Base-by-base conservation (phyloP, 1,140 invertebrate genomes). In the Lepidotrigona ventralis region DNA sequence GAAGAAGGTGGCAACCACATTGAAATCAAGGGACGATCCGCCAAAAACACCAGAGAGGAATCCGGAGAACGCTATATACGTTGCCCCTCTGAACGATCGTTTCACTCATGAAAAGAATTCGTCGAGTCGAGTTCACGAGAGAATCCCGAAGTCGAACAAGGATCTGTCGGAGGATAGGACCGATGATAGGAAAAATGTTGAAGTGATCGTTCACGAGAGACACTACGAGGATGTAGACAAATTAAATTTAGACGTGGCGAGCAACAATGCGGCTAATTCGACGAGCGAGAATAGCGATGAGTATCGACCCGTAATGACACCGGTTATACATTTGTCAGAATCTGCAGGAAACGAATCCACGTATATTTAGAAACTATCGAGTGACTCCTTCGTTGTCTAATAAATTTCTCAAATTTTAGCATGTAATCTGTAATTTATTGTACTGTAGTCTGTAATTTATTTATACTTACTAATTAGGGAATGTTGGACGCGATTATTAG, bases 31-130 rank as follows among this genome's bases (percentile, higher is more conserved):
- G 1, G 54, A 84, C 14, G 79, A 91, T 0, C 70, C 85, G 4
- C 92, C 92, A 0, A 79, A 88, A 70, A 93, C 90, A 12, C 92
- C 93, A 0, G 89, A 85, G 68, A 86, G 91, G 17, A 94, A 94
- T 66, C 9, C 33, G 1, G 91, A 93, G 76, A 63, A n/a, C 17
- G 86, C 91, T 4, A 72, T 91, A 66, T 93, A 89, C 54, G 82
- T 70, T 17, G 60, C 58, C 8, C 33, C 86, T 0, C 58, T 93
- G 21, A 92, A 90, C 0, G 75, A 91, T 71, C 90, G 90, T 8
- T 93, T 88, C 53, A 21, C 58, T 14, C 17, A 1, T 15, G 85
- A 90, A 69, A 58, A 68, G 26, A 33, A n/a, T 63, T 23, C 14
- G 60, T 4, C 73, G n/a, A 26, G 19, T 60, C 58, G n/a, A 60